phyloP scores from a whole-genome alignment of 2,113 vertebrate genomes.

The Bubo bubo region DNA sequence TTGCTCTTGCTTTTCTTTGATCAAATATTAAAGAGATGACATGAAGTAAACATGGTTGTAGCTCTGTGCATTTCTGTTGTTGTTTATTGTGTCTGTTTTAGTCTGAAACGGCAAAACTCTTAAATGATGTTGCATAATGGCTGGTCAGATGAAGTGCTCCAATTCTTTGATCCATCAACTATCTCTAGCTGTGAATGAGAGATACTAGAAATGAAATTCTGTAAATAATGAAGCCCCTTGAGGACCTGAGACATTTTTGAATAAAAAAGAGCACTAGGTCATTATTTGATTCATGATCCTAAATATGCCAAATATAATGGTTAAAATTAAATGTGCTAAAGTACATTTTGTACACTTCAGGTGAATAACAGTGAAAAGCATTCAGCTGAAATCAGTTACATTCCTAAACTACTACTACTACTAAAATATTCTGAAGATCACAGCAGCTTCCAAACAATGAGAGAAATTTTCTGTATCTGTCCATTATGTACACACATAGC shows the following conservation, averaged over 20 bases:
- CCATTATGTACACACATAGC: not conserved
- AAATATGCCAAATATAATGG: not conserved
- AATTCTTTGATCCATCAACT: not conserved
- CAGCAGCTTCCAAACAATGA: not conserved
- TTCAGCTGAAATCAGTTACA: not conserved
- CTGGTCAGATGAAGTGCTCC: not conserved
- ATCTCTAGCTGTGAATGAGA: not conserved
- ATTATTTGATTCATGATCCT: not conserved
- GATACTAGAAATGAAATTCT: not conserved
- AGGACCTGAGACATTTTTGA: not conserved
- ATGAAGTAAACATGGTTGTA: not conserved
- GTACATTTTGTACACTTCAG: not conserved
- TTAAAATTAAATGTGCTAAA: not conserved
- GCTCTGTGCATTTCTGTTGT: not conserved
- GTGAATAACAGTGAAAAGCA: not conserved
- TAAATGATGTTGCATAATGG: not conserved
- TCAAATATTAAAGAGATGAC: not conserved
- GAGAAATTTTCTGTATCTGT: not conserved
- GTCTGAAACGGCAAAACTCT: not conserved
- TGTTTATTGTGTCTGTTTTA: not conserved
- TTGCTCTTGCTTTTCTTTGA: slow-evolving; percentile 11
- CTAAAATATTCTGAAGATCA: not conserved
- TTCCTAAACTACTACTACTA: not conserved
- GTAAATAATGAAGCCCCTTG: not conserved
- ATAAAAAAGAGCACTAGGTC: not conserved